A percentile compares a stretch with the other conserved stretches of the same genome.
phyloP scores from a whole-genome alignment of 1,140 invertebrate species.

The Artemia franciscana region DNA sequence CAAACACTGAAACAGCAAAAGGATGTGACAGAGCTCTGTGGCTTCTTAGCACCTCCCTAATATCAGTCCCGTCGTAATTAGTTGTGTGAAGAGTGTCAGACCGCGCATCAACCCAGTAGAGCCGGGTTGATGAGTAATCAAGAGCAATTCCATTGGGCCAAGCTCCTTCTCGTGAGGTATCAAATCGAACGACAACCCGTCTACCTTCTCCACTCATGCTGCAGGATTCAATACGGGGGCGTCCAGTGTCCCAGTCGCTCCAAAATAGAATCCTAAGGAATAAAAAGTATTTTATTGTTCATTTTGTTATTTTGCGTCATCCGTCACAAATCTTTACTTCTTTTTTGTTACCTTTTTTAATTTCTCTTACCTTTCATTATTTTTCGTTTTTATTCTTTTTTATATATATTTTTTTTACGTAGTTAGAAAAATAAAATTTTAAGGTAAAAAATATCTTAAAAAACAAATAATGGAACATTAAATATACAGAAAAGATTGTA shows the following conservation, averaged over 20 bases:
- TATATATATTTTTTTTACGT: no score
- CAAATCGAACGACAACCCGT: conserved; percentile 24
- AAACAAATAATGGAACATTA: no score
- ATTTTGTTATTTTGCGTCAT: no score
- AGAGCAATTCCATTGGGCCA: conserved; percentile 44
- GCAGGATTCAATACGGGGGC: conserved; percentile 32
- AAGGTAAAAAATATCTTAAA: no score
- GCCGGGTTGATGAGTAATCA: conserved; percentile 29
- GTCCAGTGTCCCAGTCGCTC: conserved; percentile 30
- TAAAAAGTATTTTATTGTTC: no score
- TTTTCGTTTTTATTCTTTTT: no score
- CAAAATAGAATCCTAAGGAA: conserved; percentile 31
- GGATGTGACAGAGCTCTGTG: conserved; percentile 33
- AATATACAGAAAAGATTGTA: no score
- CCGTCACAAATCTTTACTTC: no score
- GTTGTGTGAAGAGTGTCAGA: conserved; percentile 64
- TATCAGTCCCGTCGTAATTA: conserved; percentile 30
- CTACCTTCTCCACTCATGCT: conserved; percentile 32
- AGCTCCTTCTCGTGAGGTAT: conserved; percentile 26
- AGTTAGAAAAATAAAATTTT: no score
- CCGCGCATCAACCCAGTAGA: conserved; percentile 46
- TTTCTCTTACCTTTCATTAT: no score
- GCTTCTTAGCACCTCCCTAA: conserved; percentile 25
- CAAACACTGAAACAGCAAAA: conserved; percentile 37
- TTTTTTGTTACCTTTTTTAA: no score